Evolutionary conservation across 2,797 vertebrate genomes (phyloP).

Genomic region (Lagocephalus sceleratus): DNA sequence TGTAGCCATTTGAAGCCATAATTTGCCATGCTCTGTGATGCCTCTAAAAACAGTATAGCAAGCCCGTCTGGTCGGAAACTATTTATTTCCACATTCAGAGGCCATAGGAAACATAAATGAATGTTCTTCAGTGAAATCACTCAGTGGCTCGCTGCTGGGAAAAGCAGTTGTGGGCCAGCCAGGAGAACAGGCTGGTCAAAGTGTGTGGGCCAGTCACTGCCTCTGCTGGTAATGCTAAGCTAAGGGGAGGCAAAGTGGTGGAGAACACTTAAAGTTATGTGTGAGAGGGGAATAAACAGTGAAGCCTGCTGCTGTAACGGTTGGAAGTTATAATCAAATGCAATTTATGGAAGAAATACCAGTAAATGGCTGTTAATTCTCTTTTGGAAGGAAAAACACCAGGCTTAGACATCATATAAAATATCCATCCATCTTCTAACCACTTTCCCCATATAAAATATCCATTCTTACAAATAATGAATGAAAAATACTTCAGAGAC

Average conservation of each 20-base stretch:
- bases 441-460: no score
- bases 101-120: conserved; percentile 62
- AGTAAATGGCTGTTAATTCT: conserved; percentile 14
- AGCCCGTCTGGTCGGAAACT: conserved; percentile 56
- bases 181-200: conserved; percentile 43
- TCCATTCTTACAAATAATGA: not conserved
- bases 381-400: conserved; percentile 14
- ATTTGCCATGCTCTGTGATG: conserved; percentile 53
- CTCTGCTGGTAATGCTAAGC: conserved; percentile 52
- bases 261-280: conserved; percentile 42
- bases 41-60: conserved; percentile 47
- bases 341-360: conserved; percentile 23
- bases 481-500: not conserved
- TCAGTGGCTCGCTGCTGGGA: conserved; percentile 65
- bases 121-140: conserved; percentile 55
- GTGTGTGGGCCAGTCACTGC: conserved; percentile 57
- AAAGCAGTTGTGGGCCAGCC: conserved; percentile 53
- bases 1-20: conserved; percentile 34
- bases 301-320: conserved; percentile 57
- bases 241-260: conserved; percentile 52
- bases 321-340: conserved; percentile 39
- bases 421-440: not conserved
- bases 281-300: conserved; percentile 50
- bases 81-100: conserved; percentile 63
- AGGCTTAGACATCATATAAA: conserved; percentile 5